phyloP scores from a whole-genome alignment of 2,888 invertebrate species.

The Cheilosia urbana region DNA sequence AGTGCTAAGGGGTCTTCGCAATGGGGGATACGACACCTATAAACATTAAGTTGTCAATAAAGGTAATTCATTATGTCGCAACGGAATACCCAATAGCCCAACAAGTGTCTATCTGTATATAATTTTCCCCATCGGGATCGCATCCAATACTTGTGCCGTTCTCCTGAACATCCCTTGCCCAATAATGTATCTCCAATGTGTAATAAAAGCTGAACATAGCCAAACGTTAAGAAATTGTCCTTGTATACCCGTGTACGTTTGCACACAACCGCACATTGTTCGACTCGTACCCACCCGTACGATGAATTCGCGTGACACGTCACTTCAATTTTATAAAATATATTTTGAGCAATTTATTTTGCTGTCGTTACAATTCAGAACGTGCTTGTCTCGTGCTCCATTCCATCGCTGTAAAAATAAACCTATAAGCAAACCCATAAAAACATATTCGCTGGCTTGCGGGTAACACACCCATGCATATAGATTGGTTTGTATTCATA shows the following conservation, averaged over 20 bases:
- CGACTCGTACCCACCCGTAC: slow-evolving; percentile 10
- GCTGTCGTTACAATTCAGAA: slow-evolving; percentile 80
- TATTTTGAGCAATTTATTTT: slow-evolving; percentile 82
- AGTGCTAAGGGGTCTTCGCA: slow-evolving; percentile 61
- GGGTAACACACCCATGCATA: slow-evolving; percentile 36
- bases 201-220: slow-evolving; percentile 78
- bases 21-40: slow-evolving; percentile 79
- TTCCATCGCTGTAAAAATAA: slow-evolving; percentile 64
- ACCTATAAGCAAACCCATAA: slow-evolving; percentile 58
- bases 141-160: slow-evolving; percentile 68
- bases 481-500: slow-evolving; percentile 56
- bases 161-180: slow-evolving; percentile 67
- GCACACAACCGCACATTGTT: slow-evolving; percentile 58
- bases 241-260: slow-evolving; percentile 6
- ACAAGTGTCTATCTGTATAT: slow-evolving; percentile 78
- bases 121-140: slow-evolving; percentile 73
- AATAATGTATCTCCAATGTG: slow-evolving; percentile 80
- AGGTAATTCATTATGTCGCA: slow-evolving; percentile 84
- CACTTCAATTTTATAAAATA: slow-evolving; percentile 82
- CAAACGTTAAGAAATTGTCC: slow-evolving; percentile 12
- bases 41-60: slow-evolving; percentile 84
- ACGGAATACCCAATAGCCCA: slow-evolving; percentile 79
- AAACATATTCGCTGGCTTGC: slow-evolving; percentile 38
- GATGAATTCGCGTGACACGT: slow-evolving; percentile 80
- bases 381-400: slow-evolving; percentile 68